Percentiles rank a stretch among this genome's conserved stretches.
phyloP scores from a whole-genome alignment of 2,888 invertebrate species.

The Scrobipalpa costella region DNA sequence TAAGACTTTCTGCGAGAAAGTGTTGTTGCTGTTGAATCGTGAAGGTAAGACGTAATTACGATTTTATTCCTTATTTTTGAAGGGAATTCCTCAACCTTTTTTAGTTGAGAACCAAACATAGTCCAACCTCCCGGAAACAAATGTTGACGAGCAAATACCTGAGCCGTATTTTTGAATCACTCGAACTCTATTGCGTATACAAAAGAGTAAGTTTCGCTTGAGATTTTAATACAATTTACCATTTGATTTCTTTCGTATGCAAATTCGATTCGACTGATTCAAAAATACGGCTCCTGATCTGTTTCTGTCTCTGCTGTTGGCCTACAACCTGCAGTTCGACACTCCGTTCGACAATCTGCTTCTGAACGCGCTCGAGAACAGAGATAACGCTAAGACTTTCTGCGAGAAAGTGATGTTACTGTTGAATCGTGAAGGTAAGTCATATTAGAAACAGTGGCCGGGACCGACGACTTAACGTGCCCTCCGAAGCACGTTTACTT shows the following conservation, averaged over 20 bases:
- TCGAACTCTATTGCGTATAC: no score
- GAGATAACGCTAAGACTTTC: conserved; percentile 90
- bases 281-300: no score
- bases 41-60: conserved; percentile 85
- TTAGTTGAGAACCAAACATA: no score
- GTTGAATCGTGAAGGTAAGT: conserved; percentile 93
- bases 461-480: no score
- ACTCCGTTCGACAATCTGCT: conserved; percentile 85
- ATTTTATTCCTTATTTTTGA: neutral
- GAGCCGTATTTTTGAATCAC: no score
- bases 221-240: no score
- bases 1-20: conserved; percentile 95
- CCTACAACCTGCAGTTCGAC: conserved; percentile 94
- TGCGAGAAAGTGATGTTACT: conserved; percentile 94
- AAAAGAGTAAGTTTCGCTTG: no score
- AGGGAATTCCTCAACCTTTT: no score
- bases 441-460: no score
- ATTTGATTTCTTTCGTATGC: no score
- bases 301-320: conserved; percentile 90
- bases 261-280: no score
- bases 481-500: no score
- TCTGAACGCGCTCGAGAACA: conserved; percentile 84
- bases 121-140: conserved; percentile 88
- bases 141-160: conserved; percentile 91
- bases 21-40: conserved; percentile 91